Conservation (phyloP, 2,888 invertebrate species). For the Chrysina gloriosa region DNA sequence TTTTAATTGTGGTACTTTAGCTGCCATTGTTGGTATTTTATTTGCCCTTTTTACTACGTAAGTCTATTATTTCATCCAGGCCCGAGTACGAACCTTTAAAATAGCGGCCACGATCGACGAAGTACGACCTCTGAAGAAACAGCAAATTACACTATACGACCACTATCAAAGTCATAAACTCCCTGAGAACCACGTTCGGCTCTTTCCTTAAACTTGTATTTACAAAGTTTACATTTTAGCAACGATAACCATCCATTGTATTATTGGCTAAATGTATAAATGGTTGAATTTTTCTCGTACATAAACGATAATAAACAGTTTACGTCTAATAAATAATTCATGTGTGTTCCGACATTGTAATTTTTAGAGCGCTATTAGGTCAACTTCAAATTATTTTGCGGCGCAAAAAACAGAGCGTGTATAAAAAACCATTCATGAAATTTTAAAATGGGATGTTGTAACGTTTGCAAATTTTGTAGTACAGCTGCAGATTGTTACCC, state of each 20-base stretch:
- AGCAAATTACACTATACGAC: constrained; percentile 47
- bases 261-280: constrained; percentile 28
- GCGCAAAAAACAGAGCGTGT: too few relatives aligned
- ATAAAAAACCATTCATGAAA: too few relatives aligned
- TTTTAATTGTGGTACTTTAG: constrained; percentile 28
- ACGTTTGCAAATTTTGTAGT: too few relatives aligned
- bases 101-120: constrained; percentile 41
- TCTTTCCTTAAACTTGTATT: constrained; percentile 50
- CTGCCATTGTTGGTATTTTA: constrained; percentile 23
- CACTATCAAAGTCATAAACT: constrained; percentile 54
- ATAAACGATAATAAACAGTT: constrained; percentile 1
- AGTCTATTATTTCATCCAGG: constrained; percentile 24
- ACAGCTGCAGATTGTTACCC: too few relatives aligned
- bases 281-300: constrained; percentile 3
- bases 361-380: neutral
- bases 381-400: neutral
- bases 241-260: constrained; percentile 26
- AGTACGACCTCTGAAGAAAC: constrained; percentile 37
- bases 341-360: neutral
- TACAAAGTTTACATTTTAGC: constrained; percentile 44
- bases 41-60: constrained; percentile 17
- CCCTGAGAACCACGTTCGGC: constrained; percentile 52
- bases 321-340: neutral
- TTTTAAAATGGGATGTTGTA: too few relatives aligned
- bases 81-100: constrained; percentile 33